phyloP scores from a whole-genome alignment of 2,888 invertebrate species.

The Cryptocephalus moraei region DNA sequence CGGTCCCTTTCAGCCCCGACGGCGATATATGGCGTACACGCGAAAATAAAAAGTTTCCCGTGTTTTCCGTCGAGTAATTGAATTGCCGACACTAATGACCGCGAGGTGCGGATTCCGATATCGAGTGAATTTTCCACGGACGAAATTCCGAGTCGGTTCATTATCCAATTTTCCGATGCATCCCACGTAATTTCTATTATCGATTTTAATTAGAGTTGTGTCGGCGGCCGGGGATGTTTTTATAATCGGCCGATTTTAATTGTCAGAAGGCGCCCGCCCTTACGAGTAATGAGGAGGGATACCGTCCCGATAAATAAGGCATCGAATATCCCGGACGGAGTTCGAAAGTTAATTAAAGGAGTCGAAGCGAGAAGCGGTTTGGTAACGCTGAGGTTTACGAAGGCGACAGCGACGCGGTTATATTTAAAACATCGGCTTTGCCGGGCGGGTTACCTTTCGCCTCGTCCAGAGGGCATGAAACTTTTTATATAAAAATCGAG shows the following conservation, averaged over 20 bases:
- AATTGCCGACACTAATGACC: conserved; percentile 8
- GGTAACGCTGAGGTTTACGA: no score
- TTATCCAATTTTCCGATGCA: conserved; percentile 6
- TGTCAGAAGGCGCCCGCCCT: not conserved
- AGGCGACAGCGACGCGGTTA: no score
- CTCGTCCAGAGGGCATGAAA: no score
- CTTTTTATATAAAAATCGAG: no score
- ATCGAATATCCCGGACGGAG: no score
- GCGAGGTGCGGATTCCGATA: conserved; percentile 7
- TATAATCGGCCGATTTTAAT: no score
- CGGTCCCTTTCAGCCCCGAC: no score
- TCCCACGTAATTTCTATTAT: conserved; percentile 4
- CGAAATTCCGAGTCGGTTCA: conserved; percentile 6
- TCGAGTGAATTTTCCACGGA: conserved; percentile 8
- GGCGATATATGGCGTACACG: conserved; percentile 2
- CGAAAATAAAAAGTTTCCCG: conserved; percentile 3
- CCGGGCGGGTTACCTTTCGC: no score
- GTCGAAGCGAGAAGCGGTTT: no score
- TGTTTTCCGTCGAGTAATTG: conserved; percentile 2
- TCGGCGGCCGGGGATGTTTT: not conserved
- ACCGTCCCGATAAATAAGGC: not conserved
- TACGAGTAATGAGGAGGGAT: not conserved
- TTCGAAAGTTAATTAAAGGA: no score
- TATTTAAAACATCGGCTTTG: no score
- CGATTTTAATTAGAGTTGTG: conserved; percentile 6